Conservation (phyloP, 2,888 invertebrate genomes). For the Agriopis leucophaearia region DNA sequence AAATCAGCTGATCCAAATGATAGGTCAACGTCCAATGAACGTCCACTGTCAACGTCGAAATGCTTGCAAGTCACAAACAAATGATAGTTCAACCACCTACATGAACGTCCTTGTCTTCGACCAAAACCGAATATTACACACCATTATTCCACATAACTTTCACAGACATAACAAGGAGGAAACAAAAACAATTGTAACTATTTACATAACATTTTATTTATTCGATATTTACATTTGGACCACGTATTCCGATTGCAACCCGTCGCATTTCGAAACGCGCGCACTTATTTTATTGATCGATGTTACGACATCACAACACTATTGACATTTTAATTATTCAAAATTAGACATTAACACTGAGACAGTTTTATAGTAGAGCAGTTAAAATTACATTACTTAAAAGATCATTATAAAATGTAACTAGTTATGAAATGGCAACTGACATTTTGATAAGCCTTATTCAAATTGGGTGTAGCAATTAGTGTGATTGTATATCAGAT, state of each 20-base stretch:
- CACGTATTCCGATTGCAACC: constrained; percentile 63
- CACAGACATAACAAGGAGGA: constrained; percentile 54
- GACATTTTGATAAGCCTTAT: constrained; percentile 17
- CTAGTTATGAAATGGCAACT: constrained; percentile 2
- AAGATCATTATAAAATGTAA: too few species aligned
- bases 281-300: constrained; percentile 39
- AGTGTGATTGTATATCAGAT: constrained; percentile 1
- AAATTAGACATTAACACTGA: constrained; percentile 18
- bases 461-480: constrained; percentile 6
- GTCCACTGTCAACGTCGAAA: not conserved
- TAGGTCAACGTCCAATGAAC: too few species aligned
- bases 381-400: constrained; percentile 22
- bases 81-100: not conserved
- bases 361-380: constrained; percentile 6
- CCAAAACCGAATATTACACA: not conserved
- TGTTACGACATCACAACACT: constrained; percentile 35
- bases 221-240: constrained; percentile 68
- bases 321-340: constrained; percentile 30
- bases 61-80: too few species aligned
- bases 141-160: constrained; percentile 41
- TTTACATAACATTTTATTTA: constrained; percentile 75
- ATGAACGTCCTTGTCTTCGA: not conserved
- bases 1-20: too few species aligned
- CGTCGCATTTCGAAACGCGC: constrained; percentile 56
- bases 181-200: constrained; percentile 66